Conservation (phyloP, 2,888 invertebrate species). For the Diarsia rubi region DNA sequence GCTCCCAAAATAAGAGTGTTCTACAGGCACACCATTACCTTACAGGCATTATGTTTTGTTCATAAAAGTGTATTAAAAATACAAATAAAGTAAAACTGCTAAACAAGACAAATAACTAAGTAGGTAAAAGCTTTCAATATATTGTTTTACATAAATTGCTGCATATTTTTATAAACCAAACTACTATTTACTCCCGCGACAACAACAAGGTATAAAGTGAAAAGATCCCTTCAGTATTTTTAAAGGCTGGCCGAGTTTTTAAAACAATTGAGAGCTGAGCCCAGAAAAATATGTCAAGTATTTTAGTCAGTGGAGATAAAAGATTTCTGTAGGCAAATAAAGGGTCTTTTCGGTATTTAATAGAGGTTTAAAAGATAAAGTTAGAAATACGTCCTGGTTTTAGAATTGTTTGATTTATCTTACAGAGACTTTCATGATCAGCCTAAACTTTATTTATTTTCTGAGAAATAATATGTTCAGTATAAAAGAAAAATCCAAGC, state of each 20-base stretch:
- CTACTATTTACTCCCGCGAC: not conserved
- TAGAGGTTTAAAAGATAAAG: not conserved
- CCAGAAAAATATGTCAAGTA: slow-evolving; percentile 1
- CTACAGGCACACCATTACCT: too few species aligned
- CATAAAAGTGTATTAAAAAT: too few species aligned
- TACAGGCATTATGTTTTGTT: too few species aligned
- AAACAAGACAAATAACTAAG: not conserved
- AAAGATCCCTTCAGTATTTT: not conserved
- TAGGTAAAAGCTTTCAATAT: not conserved
- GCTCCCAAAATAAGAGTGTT: too few species aligned
- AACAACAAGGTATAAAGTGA: not conserved
- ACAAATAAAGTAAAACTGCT: too few species aligned
- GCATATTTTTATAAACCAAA: not conserved
- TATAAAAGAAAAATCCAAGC: too few species aligned
- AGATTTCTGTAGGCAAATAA: not conserved
- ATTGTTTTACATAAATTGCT: not conserved
- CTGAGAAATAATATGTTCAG: too few species aligned
- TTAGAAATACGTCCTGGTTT: too few species aligned
- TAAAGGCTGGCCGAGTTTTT: not conserved
- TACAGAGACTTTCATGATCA: too few species aligned
- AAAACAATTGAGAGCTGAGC: not conserved
- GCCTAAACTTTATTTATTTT: too few species aligned
- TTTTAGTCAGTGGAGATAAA: not conserved
- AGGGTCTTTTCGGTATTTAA: not conserved
- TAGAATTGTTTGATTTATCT: too few species aligned